Conservation (phyloP, 2,888 invertebrate genomes). For the Tortrix viridana region DNA sequence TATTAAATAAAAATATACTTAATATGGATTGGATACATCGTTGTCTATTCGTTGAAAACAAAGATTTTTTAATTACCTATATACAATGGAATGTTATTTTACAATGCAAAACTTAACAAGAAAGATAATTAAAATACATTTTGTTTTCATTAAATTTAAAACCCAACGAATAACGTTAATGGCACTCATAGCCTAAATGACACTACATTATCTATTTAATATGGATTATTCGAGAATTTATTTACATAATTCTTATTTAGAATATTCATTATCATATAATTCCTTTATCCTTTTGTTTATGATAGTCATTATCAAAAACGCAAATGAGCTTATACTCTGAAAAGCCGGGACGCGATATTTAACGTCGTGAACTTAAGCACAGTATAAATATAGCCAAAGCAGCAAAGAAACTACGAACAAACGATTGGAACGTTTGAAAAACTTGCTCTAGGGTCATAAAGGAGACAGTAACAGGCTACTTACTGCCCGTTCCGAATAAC, state of each 20-base stretch:
- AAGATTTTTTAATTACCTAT: constrained; percentile 39
- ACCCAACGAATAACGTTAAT: constrained; percentile 67
- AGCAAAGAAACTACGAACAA: too few species aligned
- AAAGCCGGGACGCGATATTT: too few species aligned
- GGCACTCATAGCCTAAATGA: constrained; percentile 79
- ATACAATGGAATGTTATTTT: constrained; percentile 38
- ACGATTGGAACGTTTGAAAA: too few species aligned
- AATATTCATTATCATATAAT: constrained; percentile 3
- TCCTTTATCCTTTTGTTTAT: too few species aligned
- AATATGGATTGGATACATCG: constrained; percentile 57
- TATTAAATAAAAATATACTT: constrained; percentile 47
- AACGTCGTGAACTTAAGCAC: too few species aligned
- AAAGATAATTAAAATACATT: constrained; percentile 20
- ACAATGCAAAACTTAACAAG: constrained; percentile 37
- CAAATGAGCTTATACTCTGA: too few species aligned
- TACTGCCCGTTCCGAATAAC: too few species aligned
- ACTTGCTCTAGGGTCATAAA: too few species aligned
- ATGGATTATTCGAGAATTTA: constrained; percentile 28
- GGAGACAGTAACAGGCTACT: too few species aligned
- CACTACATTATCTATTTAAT: constrained; percentile 25
- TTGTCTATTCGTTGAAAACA: constrained; percentile 52
- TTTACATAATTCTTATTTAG: constrained; percentile 16
- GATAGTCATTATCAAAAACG: too few species aligned
- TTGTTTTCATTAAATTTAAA: constrained; percentile 51
- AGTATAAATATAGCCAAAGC: too few species aligned